Conservation (phyloP, 1,140 invertebrate genomes). For the Drosophila orena region DNA sequence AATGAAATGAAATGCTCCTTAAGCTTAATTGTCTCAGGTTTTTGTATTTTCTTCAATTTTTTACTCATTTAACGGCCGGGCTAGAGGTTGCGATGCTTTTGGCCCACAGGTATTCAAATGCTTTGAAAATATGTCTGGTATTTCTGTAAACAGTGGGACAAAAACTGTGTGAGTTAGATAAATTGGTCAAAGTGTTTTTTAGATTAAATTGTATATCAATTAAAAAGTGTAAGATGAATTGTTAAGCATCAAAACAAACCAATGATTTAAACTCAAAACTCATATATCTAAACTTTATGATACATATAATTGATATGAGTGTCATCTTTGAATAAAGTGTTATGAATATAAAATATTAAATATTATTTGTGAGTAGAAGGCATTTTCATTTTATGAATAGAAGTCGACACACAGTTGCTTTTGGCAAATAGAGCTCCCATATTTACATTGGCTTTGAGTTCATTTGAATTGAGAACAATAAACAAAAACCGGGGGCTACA, state of each 20-base stretch:
- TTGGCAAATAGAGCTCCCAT: constrained; percentile 52
- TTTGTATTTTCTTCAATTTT: constrained; percentile 65
- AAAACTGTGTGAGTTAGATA: not conserved
- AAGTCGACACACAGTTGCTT: constrained; percentile 35
- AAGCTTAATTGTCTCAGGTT: constrained; percentile 79
- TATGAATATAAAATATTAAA: too few species aligned
- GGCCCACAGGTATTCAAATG: constrained; percentile 75
- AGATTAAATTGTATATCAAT: not conserved
- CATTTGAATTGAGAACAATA: constrained; percentile 71
- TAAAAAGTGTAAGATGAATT: too few species aligned
- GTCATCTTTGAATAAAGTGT: too few species aligned
- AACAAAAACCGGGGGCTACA: constrained; percentile 63
- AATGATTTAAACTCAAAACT: too few species aligned
- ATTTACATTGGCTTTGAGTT: constrained; percentile 59
- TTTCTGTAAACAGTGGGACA: constrained; percentile 48
- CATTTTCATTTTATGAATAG: too few species aligned
- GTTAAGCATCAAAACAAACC: too few species aligned
- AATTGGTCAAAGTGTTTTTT: not conserved
- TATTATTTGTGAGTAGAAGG: too few species aligned
- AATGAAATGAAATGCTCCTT: constrained; percentile 80
- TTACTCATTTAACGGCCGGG: constrained; percentile 67
- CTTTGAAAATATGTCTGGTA: constrained; percentile 67
- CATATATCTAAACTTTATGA: too few species aligned
- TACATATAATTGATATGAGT: too few species aligned
- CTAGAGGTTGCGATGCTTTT: constrained; percentile 52